Percentiles rank a stretch among this genome's conserved stretches.
phyloP scores from a whole-genome alignment of 1,140 invertebrate genomes.

The Danaus plexippus region DNA sequence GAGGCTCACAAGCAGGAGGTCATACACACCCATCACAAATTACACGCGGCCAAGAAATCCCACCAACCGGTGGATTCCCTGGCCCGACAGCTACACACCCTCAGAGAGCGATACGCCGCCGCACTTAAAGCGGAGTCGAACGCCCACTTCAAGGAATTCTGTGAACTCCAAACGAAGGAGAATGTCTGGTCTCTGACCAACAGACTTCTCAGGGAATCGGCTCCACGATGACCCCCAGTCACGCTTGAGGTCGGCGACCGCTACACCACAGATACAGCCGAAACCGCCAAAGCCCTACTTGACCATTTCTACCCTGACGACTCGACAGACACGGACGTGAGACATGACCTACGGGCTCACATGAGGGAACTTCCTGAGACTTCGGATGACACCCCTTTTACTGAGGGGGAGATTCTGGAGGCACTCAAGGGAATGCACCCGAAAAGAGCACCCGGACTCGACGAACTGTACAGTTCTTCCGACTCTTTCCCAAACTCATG shows the following conservation, averaged over 20 bases:
- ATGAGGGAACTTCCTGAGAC: too few relatives aligned
- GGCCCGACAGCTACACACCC: too few relatives aligned
- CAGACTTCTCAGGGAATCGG: conserved; percentile 8
- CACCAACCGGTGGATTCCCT: too few relatives aligned
- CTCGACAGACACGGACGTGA: conserved; percentile 4
- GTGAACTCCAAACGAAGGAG: conserved; percentile 17
- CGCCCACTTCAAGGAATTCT: conserved; percentile 12
- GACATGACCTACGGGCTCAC: neutral
- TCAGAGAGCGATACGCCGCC: neutral
- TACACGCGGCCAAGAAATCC: too few relatives aligned
- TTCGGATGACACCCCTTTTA: too few relatives aligned
- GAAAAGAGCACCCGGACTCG: too few relatives aligned
- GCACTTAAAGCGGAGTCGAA: conserved; percentile 7
- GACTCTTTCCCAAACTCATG: too few relatives aligned
- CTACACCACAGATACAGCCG: conserved; percentile 6
- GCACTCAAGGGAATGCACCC: too few relatives aligned
- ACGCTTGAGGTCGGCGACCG: conserved; percentile 6
- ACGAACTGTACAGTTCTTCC: too few relatives aligned
- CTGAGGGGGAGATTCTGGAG: too few relatives aligned
- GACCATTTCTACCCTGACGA: conserved; percentile 26
- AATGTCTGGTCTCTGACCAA: conserved; percentile 23
- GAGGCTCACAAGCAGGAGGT: neutral
- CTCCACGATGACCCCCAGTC: conserved; percentile 8
- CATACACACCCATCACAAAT: neutral
- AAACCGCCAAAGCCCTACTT: conserved; percentile 22